Evolutionary conservation across 1,140 invertebrate genomes (phyloP).

Genomic region (Megalonaias nervosa): DNA sequence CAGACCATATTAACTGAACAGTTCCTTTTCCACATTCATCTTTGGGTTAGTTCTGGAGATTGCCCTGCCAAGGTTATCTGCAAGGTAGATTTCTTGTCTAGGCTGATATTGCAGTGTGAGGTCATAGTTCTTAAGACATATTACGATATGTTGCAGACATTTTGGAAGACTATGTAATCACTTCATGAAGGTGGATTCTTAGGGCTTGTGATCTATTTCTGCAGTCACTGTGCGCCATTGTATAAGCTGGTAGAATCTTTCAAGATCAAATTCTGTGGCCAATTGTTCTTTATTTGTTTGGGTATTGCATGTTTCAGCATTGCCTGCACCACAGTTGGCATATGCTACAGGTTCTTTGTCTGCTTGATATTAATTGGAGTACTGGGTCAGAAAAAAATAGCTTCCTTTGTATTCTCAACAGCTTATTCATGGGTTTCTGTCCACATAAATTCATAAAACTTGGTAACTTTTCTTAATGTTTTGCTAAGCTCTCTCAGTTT

Average conservation of each 20-base stretch:
- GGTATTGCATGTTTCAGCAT: conserved; percentile 53
- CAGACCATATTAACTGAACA: too few species aligned
- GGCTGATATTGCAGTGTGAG: too few species aligned
- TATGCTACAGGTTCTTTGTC: conserved; percentile 62
- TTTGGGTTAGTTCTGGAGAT: too few species aligned
- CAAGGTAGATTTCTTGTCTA: too few species aligned
- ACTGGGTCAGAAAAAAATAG: conserved; percentile 14
- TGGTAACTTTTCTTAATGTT: too few species aligned
- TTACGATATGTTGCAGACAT: conserved; percentile 54
- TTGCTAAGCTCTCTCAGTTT: too few species aligned
- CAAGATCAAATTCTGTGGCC: conserved; percentile 72
- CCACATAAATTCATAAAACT: neutral
- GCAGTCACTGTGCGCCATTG: conserved; percentile 44
- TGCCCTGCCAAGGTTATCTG: too few species aligned
- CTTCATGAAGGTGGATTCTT: conserved; percentile 54
- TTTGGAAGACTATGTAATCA: conserved; percentile 35
- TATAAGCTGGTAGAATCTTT: conserved; percentile 70
- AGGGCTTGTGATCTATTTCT: conserved; percentile 65
- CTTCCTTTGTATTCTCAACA: conserved; percentile 30
- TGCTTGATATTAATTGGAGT: conserved; percentile 31
- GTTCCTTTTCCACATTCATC: too few species aligned
- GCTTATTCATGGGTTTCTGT: neutral
- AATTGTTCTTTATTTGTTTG: conserved; percentile 74
- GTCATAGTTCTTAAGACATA: too few species aligned
- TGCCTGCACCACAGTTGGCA: conserved; percentile 68